Evolutionary conservation across 2,113 vertebrate species (phyloP), one percentile per base, ranked within the genome.

Genomic region (Cephalopholis sonnerati): DNA sequence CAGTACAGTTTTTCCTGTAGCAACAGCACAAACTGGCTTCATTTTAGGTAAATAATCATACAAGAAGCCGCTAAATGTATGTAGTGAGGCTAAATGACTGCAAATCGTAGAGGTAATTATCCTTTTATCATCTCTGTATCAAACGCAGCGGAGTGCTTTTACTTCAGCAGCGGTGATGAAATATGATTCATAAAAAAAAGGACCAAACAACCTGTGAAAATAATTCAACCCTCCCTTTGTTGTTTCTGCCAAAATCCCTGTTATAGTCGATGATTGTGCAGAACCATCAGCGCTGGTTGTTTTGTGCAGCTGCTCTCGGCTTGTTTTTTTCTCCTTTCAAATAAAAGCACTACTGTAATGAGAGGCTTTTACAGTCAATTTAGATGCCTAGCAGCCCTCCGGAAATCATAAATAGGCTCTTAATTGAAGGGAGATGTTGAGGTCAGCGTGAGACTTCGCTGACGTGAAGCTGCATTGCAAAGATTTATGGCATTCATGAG

Each of bases 331-430:
- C 11, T 44, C n/a, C 57, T 66, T 75, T 76, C 51, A 77, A 77
- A 81, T 82, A 46, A 80, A 65, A 82, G 72, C 57, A 2, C 24
- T 0, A 44, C 65, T 12, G 63, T 85, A 82, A 85, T 84, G 82
- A 89, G 63, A 75, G 39, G 86, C 88, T 91, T 87, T 88, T 82
- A 83, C 81, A 83, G 84, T 83, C 61, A 39, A 84, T 86, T 86
- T 80, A 63, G 81, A 80, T 32, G 81, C 86, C 50, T 89, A 64
- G 3, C 53, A 18, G 36, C 67, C 77, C 69, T 81, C 68, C 46
- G 61, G 51, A 76, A 87, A 77, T 86, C 77, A 77, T 62, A 84
- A 91, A 79, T 63, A 73, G 61, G 15, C 69, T 71, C 68, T 74
- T 86, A 87, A 87, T 87, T 88, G 83, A 89, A 74, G 64, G 54